These are phyloP conservation scores for Dasypolia templi DNA, from an alignment of 2,888 invertebrate species.

Conservation along the genomic window DNA sequence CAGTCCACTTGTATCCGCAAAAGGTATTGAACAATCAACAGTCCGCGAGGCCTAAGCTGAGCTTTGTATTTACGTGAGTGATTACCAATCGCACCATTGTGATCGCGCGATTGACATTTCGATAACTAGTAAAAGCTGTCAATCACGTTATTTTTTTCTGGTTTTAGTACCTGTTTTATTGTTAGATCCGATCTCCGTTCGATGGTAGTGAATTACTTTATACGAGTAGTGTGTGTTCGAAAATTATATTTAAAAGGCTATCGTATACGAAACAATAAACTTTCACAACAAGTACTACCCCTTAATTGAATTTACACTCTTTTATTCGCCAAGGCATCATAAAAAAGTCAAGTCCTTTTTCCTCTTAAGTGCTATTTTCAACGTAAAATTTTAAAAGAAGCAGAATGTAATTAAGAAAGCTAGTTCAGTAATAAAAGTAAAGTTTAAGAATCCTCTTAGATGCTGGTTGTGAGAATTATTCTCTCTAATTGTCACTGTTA, in stretches of 20 bases:
- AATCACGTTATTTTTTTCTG: neutral
- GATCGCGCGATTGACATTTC: too few species aligned
- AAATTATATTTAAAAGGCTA: conserved; percentile 39
- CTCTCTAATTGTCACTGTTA: conserved; percentile 53
- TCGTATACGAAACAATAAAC: conserved; percentile 35
- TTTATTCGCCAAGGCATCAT: conserved; percentile 52
- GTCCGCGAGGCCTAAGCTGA: too few species aligned
- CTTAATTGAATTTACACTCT: conserved; percentile 56
- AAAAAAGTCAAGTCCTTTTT: conserved; percentile 54
- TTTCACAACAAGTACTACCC: conserved; percentile 27
- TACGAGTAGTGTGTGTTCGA: neutral
- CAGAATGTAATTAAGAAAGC: conserved; percentile 54
- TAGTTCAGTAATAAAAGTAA: conserved; percentile 53
- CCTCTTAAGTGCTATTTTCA: conserved; percentile 55
- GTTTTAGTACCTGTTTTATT: conserved; percentile 16
- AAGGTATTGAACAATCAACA: neutral
- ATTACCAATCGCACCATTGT: too few species aligned
- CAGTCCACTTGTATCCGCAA: neutral
- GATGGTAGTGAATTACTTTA: conserved; percentile 7
- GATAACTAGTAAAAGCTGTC: conserved; percentile 11
- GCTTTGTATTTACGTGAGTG: too few species aligned
- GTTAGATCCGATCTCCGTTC: neutral
- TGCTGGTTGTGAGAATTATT: conserved; percentile 16
- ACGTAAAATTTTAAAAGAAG: conserved; percentile 46
- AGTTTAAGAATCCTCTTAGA: conserved; percentile 29